Conservation (phyloP, 1,140 invertebrate genomes). For the Drosophila ercepeae region DNA sequence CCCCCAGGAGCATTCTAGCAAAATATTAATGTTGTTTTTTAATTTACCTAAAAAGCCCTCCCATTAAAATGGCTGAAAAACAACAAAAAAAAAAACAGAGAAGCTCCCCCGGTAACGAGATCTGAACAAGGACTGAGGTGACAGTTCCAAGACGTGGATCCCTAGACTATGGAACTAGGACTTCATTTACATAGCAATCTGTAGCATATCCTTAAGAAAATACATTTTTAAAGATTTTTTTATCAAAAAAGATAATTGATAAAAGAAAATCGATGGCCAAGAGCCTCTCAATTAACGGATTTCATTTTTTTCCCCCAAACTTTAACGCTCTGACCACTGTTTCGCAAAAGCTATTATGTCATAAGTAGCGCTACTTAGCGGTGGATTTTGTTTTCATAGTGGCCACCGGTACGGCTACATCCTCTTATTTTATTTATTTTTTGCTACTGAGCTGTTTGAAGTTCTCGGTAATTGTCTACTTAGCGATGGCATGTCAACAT, state of each 20-base stretch:
- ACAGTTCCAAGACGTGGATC: neutral
- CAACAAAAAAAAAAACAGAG: conserved; percentile 9
- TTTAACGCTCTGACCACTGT: conserved; percentile 41
- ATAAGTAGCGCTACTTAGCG: conserved; percentile 74
- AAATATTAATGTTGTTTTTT: conserved; percentile 74
- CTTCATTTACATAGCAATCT: too few relatives aligned
- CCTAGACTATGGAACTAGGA: too few relatives aligned
- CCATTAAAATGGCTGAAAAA: too few relatives aligned
- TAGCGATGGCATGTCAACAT: conserved; percentile 47
- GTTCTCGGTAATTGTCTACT: conserved; percentile 58
- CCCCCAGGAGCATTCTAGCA: neutral
- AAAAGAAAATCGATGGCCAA: too few relatives aligned
- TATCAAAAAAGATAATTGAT: too few relatives aligned
- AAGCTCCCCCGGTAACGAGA: conserved; percentile 3
- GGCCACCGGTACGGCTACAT: conserved; percentile 5
- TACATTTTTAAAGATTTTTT: too few relatives aligned
- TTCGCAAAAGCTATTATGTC: conserved; percentile 60
- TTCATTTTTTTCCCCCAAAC: conserved; percentile 8
- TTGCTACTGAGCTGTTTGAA: conserved; percentile 49
- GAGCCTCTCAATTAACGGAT: too few relatives aligned
- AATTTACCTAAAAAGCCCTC: conserved; percentile 70
- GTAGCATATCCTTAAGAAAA: too few relatives aligned
- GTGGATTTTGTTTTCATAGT: conserved; percentile 73
- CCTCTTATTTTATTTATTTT: neutral
- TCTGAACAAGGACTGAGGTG: neutral